Base-by-base conservation (phyloP, 2,797 vertebrate species). In the Oreochromis mossambicus region DNA sequence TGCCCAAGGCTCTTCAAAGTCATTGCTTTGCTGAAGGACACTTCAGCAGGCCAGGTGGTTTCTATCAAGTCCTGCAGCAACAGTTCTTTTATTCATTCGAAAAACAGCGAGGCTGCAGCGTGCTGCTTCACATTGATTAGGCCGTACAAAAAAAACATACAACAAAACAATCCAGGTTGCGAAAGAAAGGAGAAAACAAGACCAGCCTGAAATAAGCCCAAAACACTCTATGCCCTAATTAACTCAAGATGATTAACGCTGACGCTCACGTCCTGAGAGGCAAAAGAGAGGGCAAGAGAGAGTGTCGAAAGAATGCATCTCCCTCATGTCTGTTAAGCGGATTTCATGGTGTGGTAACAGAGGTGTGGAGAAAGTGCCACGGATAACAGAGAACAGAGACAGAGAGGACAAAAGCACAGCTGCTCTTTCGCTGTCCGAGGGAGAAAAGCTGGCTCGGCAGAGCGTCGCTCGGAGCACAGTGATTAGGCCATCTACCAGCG, bases 371-470 rank as follows among this genome's bases (percentile, higher is more conserved):
- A 85, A 84, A 80, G 83, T 81, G 55, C 38, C 77, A 19, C 17
- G 43, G 70, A 48, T 50, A 75, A 75, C 75, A 46, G 80, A 85
- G 77, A 82, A 91, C 58, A 88, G 77, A 88, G 83, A 76, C 83
- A n/a, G 81, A 29, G 66, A 80, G 90, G 91, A 96, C 96, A 96
- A 96, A 95, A 85, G 94, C 94, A 94, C 96, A 96, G 95, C 96
- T 96, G 96, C 95, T 94, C 90, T 91, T 89, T 93, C 66, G 81
- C 83, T 76, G 78, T 88, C 77, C 13, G 85, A 83, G 41, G 79
- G 82, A 91, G 93, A 91, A 91, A 90, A 87, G 91, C 94, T 92
- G 93, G 87, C 87, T 81, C 78, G 5, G 3, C 70, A 11, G 41
- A 78, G 86, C 85, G 38, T 91, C 91, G 41, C 75, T 84, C 73